A percentile compares a stretch with the other conserved stretches of the same genome.
phyloP scores from a whole-genome alignment of 2,113 vertebrate genomes.

The Solea senegalensis region DNA sequence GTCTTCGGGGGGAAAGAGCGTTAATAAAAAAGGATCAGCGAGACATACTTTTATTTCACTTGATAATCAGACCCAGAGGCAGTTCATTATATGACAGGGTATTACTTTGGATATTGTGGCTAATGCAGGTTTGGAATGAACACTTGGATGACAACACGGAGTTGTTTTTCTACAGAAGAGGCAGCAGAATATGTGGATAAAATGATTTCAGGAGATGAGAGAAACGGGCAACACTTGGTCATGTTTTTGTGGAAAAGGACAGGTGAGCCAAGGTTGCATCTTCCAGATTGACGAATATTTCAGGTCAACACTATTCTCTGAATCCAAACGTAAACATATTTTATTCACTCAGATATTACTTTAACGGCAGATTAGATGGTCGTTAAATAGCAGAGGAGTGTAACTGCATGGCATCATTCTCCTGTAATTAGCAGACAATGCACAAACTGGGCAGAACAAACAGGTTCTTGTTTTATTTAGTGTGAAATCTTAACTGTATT shows the following conservation, averaged over 20 bases:
- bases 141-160: neutral
- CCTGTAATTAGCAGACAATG: neutral
- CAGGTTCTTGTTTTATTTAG: neutral
- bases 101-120: neutral
- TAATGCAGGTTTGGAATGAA: neutral
- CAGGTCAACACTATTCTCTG: conserved; percentile 1
- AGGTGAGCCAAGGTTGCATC: neutral
- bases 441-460: conserved; percentile 4
- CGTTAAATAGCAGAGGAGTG: neutral
- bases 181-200: neutral
- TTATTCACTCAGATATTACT: neutral
- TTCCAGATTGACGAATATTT: neutral
- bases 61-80: neutral
- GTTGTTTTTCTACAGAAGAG: neutral
- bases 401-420: conserved; percentile 5
- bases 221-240: neutral
- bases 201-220: neutral
- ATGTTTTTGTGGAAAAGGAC: neutral
- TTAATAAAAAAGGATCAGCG: neutral
- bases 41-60: neutral
- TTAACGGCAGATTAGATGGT: conserved; percentile 1
- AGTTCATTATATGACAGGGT: neutral
- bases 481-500: conserved; percentile 49
- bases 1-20: neutral
- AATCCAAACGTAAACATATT: neutral